A percentile compares a stretch with the other conserved stretches of the same genome.
These are phyloP conservation scores for Synanthedon vespiformis DNA, from an alignment of 2,888 invertebrate species.

Conservation along the genomic window DNA sequence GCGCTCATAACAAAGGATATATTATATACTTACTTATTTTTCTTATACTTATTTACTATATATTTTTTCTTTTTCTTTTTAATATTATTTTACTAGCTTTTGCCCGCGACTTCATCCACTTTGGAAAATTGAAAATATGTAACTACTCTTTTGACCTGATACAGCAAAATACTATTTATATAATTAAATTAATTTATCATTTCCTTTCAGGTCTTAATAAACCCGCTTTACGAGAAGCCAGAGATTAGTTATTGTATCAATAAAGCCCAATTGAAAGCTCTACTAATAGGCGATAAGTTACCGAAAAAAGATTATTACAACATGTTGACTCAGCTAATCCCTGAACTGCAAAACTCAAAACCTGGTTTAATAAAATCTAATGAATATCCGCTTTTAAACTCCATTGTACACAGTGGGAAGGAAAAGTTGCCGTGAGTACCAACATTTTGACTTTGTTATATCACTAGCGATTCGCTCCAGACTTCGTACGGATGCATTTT, in stretches of 20 bases:
- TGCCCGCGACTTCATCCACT: not conserved
- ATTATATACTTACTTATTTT: too few relatives aligned
- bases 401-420: slow-evolving; percentile 69
- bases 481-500: too few relatives aligned
- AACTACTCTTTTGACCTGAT: too few relatives aligned
- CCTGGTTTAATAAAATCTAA: slow-evolving; percentile 58
- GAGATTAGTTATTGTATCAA: slow-evolving; percentile 82
- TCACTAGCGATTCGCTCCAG: too few relatives aligned
- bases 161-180: too few relatives aligned
- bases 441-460: too few relatives aligned
- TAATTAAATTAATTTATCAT: not conserved
- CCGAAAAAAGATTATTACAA: slow-evolving; percentile 77
- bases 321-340: slow-evolving; percentile 69
- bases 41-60: not conserved
- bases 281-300: slow-evolving; percentile 75
- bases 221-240: slow-evolving; percentile 78
- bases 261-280: slow-evolving; percentile 77
- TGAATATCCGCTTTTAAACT: slow-evolving; percentile 61
- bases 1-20: too few relatives aligned
- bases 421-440: slow-evolving; percentile 63
- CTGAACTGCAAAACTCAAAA: slow-evolving; percentile 59
- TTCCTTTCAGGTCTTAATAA: slow-evolving; percentile 76
- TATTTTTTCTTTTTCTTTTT: not conserved
- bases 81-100: not conserved
- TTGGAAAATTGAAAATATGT: not conserved